These are phyloP conservation scores for Ligdia adustata DNA, from an alignment of 2,888 invertebrate species.

Conservation along the genomic window DNA sequence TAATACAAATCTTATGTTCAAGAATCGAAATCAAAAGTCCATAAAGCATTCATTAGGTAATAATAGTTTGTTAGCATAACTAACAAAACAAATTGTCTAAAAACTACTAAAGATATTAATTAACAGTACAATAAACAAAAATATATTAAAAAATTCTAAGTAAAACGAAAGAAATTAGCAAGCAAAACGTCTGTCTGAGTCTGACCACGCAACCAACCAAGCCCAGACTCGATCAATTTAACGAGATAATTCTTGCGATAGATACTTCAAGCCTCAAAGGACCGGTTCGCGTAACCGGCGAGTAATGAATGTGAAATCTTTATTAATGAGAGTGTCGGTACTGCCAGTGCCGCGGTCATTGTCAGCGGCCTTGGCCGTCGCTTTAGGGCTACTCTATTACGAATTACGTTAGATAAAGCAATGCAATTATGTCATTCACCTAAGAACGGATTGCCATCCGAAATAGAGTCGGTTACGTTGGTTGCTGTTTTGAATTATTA, in stretches of 20 bases:
- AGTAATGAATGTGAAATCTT: conserved; percentile 55
- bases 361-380: conserved; percentile 52
- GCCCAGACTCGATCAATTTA: not conserved
- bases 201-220: too few relatives aligned
- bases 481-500: too few relatives aligned
- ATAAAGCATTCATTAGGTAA: too few relatives aligned
- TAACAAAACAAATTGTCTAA: too few relatives aligned
- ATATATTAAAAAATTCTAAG: too few relatives aligned
- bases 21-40: too few relatives aligned
- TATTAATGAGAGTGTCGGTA: conserved; percentile 55
- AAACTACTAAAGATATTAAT: too few relatives aligned
- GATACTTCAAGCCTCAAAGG: conserved; percentile 12
- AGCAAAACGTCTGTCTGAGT: too few relatives aligned
- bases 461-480: conserved; percentile 12
- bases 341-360: conserved; percentile 47
- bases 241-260: conserved; percentile 8
- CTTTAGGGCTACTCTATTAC: conserved; percentile 42
- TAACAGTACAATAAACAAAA: too few relatives aligned
- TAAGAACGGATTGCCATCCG: conserved; percentile 22
- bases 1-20: too few relatives aligned
- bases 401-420: conserved; percentile 34
- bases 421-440: conserved; percentile 32
- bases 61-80: too few relatives aligned
- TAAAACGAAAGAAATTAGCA: too few relatives aligned
- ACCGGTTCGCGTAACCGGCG: conserved; percentile 25